Conservation (phyloP, 2,888 invertebrate species). For the Penaeus monodon region DNA sequence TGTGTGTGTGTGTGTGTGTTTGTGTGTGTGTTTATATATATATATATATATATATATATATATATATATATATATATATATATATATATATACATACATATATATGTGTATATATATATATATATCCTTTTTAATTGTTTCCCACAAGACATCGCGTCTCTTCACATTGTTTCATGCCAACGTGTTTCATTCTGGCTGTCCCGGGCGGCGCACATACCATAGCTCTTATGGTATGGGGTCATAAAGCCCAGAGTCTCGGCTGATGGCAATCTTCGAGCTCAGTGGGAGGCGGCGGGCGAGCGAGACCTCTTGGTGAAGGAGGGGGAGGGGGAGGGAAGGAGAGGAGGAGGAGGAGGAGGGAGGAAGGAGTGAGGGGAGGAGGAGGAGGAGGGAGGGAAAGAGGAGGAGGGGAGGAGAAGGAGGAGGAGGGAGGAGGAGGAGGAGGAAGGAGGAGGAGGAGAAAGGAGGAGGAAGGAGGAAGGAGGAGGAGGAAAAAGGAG, state of each 20-base stretch:
- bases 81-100: no score
- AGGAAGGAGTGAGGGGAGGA: neutral
- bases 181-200: constrained; percentile 2
- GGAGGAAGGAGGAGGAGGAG: neutral
- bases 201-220: constrained; percentile 16
- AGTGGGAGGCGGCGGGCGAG: constrained; percentile 26
- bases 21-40: no score
- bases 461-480: no score
- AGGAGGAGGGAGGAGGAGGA: neutral
- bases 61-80: no score
- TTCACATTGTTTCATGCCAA: neutral
- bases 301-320: no score
- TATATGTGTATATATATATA: no score
- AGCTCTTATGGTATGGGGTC: constrained; percentile 35
- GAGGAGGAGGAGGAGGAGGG: neutral
- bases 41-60: no score
- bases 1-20: no score
- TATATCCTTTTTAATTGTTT: no score
- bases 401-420: neutral
- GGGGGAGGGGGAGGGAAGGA: neutral
- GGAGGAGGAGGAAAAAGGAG: no score
- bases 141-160: no score
- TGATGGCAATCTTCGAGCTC: constrained; percentile 38
- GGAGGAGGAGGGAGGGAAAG: neutral
- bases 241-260: constrained; percentile 19